Conservation (phyloP, 2,888 invertebrate genomes). For the Atrina japonica region DNA sequence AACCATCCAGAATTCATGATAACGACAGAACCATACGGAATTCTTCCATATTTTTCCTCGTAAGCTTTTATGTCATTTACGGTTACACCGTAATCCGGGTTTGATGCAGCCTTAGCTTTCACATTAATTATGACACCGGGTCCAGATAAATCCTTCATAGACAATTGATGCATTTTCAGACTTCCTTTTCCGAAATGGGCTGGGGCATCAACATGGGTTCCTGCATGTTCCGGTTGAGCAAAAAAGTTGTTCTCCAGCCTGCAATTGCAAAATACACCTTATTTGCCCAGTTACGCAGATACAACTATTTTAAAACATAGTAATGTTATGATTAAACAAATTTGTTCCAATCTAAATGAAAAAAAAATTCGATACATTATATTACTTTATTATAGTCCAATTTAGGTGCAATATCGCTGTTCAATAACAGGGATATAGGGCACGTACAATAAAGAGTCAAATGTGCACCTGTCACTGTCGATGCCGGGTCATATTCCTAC, state of each 20-base stretch:
- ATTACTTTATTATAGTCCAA: no score
- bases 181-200: slow-evolving; percentile 82
- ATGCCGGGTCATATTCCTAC: no score
- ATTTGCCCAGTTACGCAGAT: no score
- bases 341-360: no score
- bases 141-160: slow-evolving; percentile 79
- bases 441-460: no score
- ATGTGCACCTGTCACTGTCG: no score
- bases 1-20: slow-evolving; percentile 79
- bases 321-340: no score
- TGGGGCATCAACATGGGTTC: slow-evolving; percentile 85
- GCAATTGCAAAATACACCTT: no score
- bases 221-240: slow-evolving; percentile 82
- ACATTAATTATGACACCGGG: slow-evolving; percentile 64
- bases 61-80: slow-evolving; percentile 78
- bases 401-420: no score
- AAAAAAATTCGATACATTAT: no score
- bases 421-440: no score
- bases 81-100: slow-evolving; percentile 58
- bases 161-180: slow-evolving; percentile 83
- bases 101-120: slow-evolving; percentile 31
- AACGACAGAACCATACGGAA: slow-evolving; percentile 79
- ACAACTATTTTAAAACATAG: no score
- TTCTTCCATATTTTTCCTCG: slow-evolving; percentile 76
- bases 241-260: slow-evolving; percentile 15